phyloP scores from a whole-genome alignment of 2,113 vertebrate species.

The Leptobrachium ailaonicum region DNA sequence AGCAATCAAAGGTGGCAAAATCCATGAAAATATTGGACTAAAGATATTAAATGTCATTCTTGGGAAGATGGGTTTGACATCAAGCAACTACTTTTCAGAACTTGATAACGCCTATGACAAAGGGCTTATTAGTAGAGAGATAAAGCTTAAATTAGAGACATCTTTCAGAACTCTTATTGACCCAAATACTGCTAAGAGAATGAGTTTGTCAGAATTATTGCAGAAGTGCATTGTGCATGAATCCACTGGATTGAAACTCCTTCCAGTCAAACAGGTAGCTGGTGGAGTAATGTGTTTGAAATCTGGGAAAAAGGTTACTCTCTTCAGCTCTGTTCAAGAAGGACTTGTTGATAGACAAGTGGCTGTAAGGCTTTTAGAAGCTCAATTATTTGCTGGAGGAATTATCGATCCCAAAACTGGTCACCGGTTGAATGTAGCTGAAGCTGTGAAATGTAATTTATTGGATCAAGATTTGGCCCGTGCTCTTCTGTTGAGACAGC shows the following conservation, averaged over 20 bases:
- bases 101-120: slow-evolving; percentile 71
- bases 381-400: slow-evolving; percentile 91
- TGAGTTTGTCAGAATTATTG: slow-evolving; percentile 73
- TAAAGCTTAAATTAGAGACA: slow-evolving; percentile 67
- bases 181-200: slow-evolving; percentile 87
- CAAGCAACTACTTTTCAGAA: slow-evolving; percentile 59
- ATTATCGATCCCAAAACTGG: slow-evolving; percentile 89
- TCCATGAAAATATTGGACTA: slow-evolving; percentile 76
- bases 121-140: slow-evolving; percentile 64
- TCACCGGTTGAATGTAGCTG: slow-evolving; percentile 77
- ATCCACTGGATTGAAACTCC: slow-evolving; percentile 75
- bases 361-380: slow-evolving; percentile 79
- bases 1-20: slow-evolving; percentile 75
- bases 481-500: slow-evolving; percentile 78
- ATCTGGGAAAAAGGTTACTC: slow-evolving; percentile 80
- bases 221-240: slow-evolving; percentile 73
- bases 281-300: slow-evolving; percentile 81
- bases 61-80: slow-evolving; percentile 68
- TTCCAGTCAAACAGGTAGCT: slow-evolving; percentile 83
- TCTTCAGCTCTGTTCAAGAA: slow-evolving; percentile 85
- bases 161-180: slow-evolving; percentile 79
- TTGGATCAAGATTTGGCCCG: slow-evolving; percentile 88
- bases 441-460: slow-evolving; percentile 76
- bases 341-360: slow-evolving; percentile 86
- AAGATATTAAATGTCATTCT: slow-evolving; percentile 82